A percentile compares a stretch with the other conserved stretches of the same genome.
Evolutionary conservation across 2,113 vertebrate species (phyloP).

Genomic region (Paedocypris sp.): DNA sequence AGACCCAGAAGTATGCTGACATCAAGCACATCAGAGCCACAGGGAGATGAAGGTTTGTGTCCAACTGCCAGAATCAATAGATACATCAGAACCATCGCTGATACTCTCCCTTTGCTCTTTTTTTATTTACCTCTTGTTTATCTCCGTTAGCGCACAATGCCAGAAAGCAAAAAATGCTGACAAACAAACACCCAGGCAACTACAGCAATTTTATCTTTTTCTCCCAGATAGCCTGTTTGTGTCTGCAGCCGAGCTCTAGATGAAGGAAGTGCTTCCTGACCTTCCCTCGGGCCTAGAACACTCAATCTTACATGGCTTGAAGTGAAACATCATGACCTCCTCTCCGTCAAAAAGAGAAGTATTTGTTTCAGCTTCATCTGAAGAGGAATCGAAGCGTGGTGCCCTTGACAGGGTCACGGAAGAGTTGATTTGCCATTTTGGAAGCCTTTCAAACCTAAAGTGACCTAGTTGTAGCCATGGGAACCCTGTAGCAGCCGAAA

Average conservation of each 20-base stretch:
- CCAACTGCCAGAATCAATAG: slow-evolving; percentile 62
- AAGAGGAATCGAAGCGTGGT: slow-evolving; percentile 4
- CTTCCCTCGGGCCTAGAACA: neutral
- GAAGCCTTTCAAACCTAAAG: slow-evolving; percentile 14
- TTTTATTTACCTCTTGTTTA: slow-evolving; percentile 51
- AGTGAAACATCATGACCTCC: slow-evolving; percentile 14
- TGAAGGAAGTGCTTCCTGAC: slow-evolving; percentile 4
- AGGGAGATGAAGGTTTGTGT: slow-evolving; percentile 28
- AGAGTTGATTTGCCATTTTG: slow-evolving; percentile 16
- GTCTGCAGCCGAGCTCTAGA: neutral
- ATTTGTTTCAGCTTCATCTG: slow-evolving; percentile 6
- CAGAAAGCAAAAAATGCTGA: slow-evolving; percentile 51
- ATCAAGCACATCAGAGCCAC: slow-evolving; percentile 37
- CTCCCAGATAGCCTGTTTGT: slow-evolving; percentile 6
- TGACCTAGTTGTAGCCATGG: slow-evolving; percentile 5
- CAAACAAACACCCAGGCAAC: slow-evolving; percentile 46
- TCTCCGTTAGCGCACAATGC: slow-evolving; percentile 45
- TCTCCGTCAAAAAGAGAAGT: slow-evolving; percentile 6
- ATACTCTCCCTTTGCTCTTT: slow-evolving; percentile 42
- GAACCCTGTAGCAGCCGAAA: neutral
- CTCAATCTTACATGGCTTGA: neutral
- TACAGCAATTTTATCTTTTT: slow-evolving; percentile 36
- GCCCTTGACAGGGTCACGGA: neutral
- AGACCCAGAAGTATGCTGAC: slow-evolving; percentile 42
- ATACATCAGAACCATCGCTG: slow-evolving; percentile 55